A percentile compares a stretch with the other conserved stretches of the same genome.
These are phyloP conservation scores for Phaethornis superciliosus DNA, from an alignment of 2,113 vertebrate genomes.

Conservation along the genomic window DNA sequence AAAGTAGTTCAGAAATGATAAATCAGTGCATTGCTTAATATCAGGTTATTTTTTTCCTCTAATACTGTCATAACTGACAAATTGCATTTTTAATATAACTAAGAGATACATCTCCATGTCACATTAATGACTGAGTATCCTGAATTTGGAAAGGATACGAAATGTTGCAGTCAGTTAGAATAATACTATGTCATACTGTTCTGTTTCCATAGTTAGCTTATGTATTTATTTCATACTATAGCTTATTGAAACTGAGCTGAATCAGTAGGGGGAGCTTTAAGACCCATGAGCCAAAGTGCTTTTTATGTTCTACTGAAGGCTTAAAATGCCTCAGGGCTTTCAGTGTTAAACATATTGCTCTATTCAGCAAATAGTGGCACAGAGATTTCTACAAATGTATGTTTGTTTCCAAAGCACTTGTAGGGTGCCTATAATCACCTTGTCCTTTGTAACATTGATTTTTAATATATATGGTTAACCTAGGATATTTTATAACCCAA, in stretches of 20 bases:
- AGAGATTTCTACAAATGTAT: conserved; percentile 51
- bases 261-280: conserved; percentile 41
- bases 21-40: background rate
- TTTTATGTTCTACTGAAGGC: background rate
- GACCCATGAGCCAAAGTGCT: background rate
- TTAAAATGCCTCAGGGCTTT: conserved; percentile 9
- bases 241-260: background rate
- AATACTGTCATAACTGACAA: background rate
- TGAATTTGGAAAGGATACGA: background rate
- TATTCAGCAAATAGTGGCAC: conserved; percentile 9
- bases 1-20: background rate
- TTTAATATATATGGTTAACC: conserved; percentile 43
- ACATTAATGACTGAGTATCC: background rate
- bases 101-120: background rate
- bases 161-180: background rate
- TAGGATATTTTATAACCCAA: conserved; percentile 25
- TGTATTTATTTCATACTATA: background rate
- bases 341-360: conserved; percentile 37
- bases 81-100: background rate
- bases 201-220: background rate
- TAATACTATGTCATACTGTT: background rate
- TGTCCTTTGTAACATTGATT: conserved; percentile 58
- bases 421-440: conserved; percentile 32
- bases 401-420: conserved; percentile 52
- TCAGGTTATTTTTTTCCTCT: background rate